Evolutionary conservation across 2,113 vertebrate genomes (phyloP), one percentile per base, ranked within the genome.

Genomic region (Saimiri boliviensis): DNA sequence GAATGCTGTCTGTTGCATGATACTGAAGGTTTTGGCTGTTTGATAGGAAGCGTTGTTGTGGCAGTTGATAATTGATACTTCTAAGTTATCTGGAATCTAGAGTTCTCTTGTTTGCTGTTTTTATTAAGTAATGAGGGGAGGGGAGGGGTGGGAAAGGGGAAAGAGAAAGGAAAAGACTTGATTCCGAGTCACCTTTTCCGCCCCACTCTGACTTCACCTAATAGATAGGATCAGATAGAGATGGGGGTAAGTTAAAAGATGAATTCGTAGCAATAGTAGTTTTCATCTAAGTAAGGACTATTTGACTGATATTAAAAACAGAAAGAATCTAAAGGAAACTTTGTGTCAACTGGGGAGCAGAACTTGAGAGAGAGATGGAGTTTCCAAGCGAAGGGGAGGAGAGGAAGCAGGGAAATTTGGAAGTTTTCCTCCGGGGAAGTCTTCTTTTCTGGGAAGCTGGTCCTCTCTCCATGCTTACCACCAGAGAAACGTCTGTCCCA

Each of bases 401-500:
- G 13, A 4, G 37, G 54, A 52, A 86, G n/a, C 1, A 63, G 14
- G 25, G 56, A 56, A 42, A 37, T 89, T 45, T 25, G 56, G 21
- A 89, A 45, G 16, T 52, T 88, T 87, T 76, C 66, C 27, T 56
- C 37, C 58, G 54, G n/a, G 42, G 32, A 40, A 52, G 17, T 0
- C 6, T n/a, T 63, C n/a, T 30, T 30, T 23, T 27, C 30, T 32
- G 9, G 40, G 45, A 86, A 79, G 58, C 52, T 32, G 27, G 60
- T 27, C 79, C 11, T 80, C 52, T 27, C 12, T 6, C 13, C 14
- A 45, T 14, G 37, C 66, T 91, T 40, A 98, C 94, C 94, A 96
- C 70, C 93, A 98, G 52, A 84, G 91, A 96, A 95, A 96, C 4
- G 4, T 10, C 56, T 58, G 71, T 40, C 21, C 85, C 77, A 6